phyloP scores from a whole-genome alignment of 35 echinoderm and acorn worm genomes.

The Apostichopus japonicus region DNA sequence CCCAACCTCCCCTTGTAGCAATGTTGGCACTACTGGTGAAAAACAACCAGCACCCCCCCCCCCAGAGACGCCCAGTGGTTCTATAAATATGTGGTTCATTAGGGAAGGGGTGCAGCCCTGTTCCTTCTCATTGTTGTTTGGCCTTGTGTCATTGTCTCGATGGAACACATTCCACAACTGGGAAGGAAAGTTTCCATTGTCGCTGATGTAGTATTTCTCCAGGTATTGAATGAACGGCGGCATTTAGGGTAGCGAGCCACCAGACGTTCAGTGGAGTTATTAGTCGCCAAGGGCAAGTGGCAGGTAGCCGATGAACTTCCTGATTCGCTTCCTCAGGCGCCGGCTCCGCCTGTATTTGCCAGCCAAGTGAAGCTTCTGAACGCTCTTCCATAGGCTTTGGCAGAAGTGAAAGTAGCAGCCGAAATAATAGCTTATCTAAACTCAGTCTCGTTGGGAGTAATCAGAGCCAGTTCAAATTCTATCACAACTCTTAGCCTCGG shows the following conservation, averaged over 20 bases:
- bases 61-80: too few species aligned
- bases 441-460: constrained; percentile 29
- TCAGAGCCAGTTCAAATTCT: constrained; percentile 41
- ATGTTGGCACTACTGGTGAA: too few species aligned
- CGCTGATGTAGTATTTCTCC: not conserved
- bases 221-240: not conserved
- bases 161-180: constrained; percentile 8
- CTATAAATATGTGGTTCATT: too few species aligned
- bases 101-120: not conserved
- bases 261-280: not conserved
- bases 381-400: constrained; percentile 29
- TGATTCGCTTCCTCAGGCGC: not conserved
- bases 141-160: constrained; percentile 40
- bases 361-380: constrained; percentile 7
- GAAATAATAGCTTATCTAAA: not conserved
- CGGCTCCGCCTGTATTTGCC: not conserved
- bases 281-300: not conserved
- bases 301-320: constrained; percentile 30
- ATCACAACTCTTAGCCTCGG: not conserved
- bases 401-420: constrained; percentile 49
- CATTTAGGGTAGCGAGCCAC: not conserved
- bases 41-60: too few species aligned
- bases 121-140: constrained; percentile 1
- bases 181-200: not conserved
- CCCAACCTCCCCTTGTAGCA: too few species aligned